Evolutionary conservation across 1,140 invertebrate genomes (phyloP), one percentile per base, ranked within the genome.

Genomic region (Polyergus mexicanus): DNA sequence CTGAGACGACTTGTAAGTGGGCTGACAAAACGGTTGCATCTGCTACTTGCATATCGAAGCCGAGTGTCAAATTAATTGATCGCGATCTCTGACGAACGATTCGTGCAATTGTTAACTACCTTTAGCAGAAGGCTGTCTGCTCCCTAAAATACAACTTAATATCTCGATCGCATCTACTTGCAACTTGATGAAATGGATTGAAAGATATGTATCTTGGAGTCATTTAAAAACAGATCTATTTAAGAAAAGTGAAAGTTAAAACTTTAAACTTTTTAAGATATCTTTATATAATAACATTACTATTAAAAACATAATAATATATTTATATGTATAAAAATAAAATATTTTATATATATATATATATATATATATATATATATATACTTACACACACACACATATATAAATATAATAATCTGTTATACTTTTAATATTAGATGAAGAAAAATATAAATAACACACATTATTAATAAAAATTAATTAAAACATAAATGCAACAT

Each of bases 61-160:
- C 54, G 68, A 71, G 35, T 65, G 44, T 58, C 63, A 66, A 88
- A 89, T 91, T 86, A 86, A 90, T 89, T 87, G 88, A 90, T 89
- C 71, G 38, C 47, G 77, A 80, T 80, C 63, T 80, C 65, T 41
- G 51, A 80, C 16, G 47, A 80, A 58, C 22, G 44, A 16, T 44
- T 47, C 13, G 19, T 58, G 63, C 63, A 80, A 80, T 69, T 68
- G 77, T 69, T 56, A 80, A 69, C 22, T 35, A 25, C 35, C 63
- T 19, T 80, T 19, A 35, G 47, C 47, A 69, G 65, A 51, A 69
- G 69, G 35, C 65, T 47, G 63, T 69, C 65, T 80, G 65, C 65
- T 69, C 32, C 16, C 32, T 58, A 51, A 80, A 10, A 35, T 65
- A 60, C 22, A 69, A 69, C 65, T 80, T 69, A 69, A 80, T 69